Base-by-base conservation (phyloP, 1,140 invertebrate genomes). In the Drosophila oshimai region DNA sequence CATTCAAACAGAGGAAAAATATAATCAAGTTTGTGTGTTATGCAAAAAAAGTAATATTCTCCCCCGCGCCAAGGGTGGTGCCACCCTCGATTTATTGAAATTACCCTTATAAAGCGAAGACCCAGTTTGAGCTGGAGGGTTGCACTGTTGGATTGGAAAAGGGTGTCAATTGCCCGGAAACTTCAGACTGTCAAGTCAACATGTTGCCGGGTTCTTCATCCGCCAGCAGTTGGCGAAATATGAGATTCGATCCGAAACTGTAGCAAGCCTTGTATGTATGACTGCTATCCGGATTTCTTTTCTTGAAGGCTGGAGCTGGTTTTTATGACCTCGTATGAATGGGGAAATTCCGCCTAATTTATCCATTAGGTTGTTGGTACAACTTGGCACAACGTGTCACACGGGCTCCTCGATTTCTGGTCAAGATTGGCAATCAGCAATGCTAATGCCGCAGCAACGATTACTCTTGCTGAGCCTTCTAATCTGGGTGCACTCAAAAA, bases 101-200 rank as follows among this genome's bases (percentile, higher is more conserved):
- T 89, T 89, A 84, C 86, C 86, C 86, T 80, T 69, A 64, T 74
- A 50, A 12, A n/a, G 39, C 55, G 7, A 15, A 42, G 29, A 60
- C 53, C 36, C 54, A 45, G 22, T 9, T 60, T 20, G 37, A 29
- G 15, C 20, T 13, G 33, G 74, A 76, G 68, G 79, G 61, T 70
- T 65, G 70, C 41, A 51, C 39, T 67, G 72, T 39, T 58, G 64
- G 41, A 45, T 55, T 73, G 79, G 17, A 69, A 89, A 89, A 89
- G 86, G 84, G 86, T 89, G 86, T 89, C 86, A 89, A 89, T 89
- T 80, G 84, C 74, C 69, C 68, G 65, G 46, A 81, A 88, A 75
- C 53, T 45, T 50, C 62, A 47, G 70, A 54, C 50, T 89, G 86
- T 89, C 86, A 89, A 74, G 64, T 72, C 86, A 89, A 89, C 79